Evolutionary conservation across 92 coral and sea anemone genomes (phyloP).

Genomic region (Zoanthus solanderi): DNA sequence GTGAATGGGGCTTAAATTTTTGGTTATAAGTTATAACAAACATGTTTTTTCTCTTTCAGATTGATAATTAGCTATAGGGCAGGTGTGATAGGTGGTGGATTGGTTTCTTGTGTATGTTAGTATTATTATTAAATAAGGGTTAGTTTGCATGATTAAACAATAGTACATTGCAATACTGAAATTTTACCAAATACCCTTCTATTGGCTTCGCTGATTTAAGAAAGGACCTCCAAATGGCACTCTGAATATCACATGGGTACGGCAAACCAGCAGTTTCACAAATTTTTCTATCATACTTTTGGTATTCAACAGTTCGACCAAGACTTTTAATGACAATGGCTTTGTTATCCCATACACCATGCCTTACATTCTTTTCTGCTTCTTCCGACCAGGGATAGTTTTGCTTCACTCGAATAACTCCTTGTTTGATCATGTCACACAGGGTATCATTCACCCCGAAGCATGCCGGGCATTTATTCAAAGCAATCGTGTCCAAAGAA

Average conservation of each 20-base stretch:
- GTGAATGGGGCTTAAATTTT: no score
- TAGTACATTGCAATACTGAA: no score
- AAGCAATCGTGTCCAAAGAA: slow-evolving; percentile 49
- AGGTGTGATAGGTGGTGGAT: no score
- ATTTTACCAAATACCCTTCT: slow-evolving; percentile 58
- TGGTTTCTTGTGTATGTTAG: no score
- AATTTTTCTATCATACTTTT: slow-evolving; percentile 69
- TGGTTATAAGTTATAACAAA: no score
- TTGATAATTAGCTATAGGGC: no score
- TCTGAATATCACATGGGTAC: slow-evolving; percentile 63
- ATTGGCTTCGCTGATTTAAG: slow-evolving; percentile 64
- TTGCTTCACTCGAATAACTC: slow-evolving; percentile 48
- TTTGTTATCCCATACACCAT: slow-evolving; percentile 65
- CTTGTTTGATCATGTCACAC: slow-evolving; percentile 65
- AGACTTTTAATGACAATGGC: slow-evolving; percentile 76
- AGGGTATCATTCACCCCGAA: slow-evolving; percentile 73
- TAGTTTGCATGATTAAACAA: no score
- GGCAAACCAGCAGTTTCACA: slow-evolving; percentile 67
- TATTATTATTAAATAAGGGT: no score
- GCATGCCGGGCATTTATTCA: slow-evolving; percentile 81
- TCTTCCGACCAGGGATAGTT: slow-evolving; percentile 69
- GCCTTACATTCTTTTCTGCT: slow-evolving; percentile 29
- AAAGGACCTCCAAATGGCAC: slow-evolving; percentile 72
- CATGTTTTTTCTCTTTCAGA: no score
- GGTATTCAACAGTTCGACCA: slow-evolving; percentile 65